phyloP scores from a whole-genome alignment of 2,113 vertebrate genomes.

The Myotis davidii region DNA sequence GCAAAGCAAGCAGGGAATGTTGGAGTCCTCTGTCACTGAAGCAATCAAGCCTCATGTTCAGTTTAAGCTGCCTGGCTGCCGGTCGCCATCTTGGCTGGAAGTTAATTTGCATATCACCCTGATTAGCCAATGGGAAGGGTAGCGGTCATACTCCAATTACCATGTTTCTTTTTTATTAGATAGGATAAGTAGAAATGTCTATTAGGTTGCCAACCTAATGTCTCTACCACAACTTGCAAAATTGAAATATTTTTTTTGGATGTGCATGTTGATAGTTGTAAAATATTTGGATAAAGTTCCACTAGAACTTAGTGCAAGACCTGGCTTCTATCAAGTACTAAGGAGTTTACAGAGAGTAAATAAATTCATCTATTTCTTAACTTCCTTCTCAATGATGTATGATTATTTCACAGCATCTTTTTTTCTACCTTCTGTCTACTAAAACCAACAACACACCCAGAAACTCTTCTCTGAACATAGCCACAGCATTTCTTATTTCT shows the following conservation, averaged over 20 bases:
- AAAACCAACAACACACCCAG: not conserved
- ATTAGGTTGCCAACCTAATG: not conserved
- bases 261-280: not conserved
- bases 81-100: no score
- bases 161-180: no score
- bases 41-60: no score
- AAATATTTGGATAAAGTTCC: not conserved
- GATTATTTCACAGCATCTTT: not conserved
- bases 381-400: not conserved
- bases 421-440: not conserved
- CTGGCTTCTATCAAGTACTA: not conserved
- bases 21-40: no score
- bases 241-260: not conserved
- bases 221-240: not conserved
- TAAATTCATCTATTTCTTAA: not conserved
- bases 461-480: not conserved
- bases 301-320: not conserved
- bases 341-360: not conserved
- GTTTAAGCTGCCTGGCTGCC: no score
- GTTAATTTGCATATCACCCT: no score
- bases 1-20: no score
- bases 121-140: no score
- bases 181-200: not conserved
- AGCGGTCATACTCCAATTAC: no score
- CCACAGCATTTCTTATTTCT: not conserved